phyloP scores from a whole-genome alignment of 2,888 invertebrate species.

The Ichneumoninae sp. region DNA sequence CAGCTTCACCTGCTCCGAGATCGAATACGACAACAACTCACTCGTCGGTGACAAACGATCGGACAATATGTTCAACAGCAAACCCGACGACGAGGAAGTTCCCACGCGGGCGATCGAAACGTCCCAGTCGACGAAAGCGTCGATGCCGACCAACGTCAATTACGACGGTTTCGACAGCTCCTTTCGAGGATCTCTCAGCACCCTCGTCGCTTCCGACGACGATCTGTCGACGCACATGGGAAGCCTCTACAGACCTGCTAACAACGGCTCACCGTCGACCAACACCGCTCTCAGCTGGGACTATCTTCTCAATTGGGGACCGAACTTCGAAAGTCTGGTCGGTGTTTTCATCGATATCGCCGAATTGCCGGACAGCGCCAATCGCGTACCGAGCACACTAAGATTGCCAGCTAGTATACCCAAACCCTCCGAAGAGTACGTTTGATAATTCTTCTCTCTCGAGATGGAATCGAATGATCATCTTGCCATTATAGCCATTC shows the following conservation, averaged over 20 bases:
- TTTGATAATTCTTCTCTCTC: slow-evolving; percentile 84
- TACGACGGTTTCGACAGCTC: slow-evolving; percentile 97
- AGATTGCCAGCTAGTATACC: slow-evolving; percentile 91
- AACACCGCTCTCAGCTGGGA: slow-evolving; percentile 95
- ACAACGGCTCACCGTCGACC: slow-evolving; percentile 88
- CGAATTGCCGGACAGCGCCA: slow-evolving; percentile 92
- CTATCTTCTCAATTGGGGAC: slow-evolving; percentile 97
- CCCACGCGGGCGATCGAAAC: slow-evolving; percentile 84
- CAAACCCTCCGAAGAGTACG: slow-evolving; percentile 96
- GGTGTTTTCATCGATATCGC: slow-evolving; percentile 99
- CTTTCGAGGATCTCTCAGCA: slow-evolving; percentile 96
- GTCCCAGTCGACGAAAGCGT: slow-evolving; percentile 86
- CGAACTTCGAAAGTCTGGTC: slow-evolving; percentile 97
- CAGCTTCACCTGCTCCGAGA: slow-evolving; percentile 99
- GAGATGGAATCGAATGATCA: slow-evolving; percentile 34
- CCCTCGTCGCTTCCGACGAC: slow-evolving; percentile 96
- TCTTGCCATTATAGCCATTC: slow-evolving; percentile 64
- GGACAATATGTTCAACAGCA: slow-evolving; percentile 87
- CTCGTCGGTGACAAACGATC: slow-evolving; percentile 91
- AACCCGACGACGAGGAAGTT: slow-evolving; percentile 85
- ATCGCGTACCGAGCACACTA: slow-evolving; percentile 90
- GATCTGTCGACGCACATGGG: slow-evolving; percentile 93
- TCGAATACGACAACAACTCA: slow-evolving; percentile 97
- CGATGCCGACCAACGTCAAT: slow-evolving; percentile 89
- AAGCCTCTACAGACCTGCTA: slow-evolving; percentile 92